Conservation (phyloP, 2,113 vertebrate species). For the Platysteira castanea region DNA sequence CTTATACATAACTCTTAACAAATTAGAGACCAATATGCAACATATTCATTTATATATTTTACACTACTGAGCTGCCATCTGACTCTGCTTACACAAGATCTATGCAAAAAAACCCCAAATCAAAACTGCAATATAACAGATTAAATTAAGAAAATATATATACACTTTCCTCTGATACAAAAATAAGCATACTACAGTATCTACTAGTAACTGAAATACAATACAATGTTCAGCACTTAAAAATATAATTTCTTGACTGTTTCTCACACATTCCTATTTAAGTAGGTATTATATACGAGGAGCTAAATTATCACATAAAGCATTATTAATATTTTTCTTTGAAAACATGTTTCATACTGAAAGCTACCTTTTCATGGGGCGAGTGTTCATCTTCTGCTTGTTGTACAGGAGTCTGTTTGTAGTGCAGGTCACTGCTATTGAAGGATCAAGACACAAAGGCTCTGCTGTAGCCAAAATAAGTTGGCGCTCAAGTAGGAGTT, state of each 20-base stretch:
- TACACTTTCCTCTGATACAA: not conserved
- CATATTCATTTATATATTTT: not conserved
- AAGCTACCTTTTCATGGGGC: conserved; percentile 89
- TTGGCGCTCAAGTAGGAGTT: conserved; percentile 94
- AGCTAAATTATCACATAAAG: not conserved
- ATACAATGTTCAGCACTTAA: not conserved
- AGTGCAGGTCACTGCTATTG: conserved; percentile 92
- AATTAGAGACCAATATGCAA: not conserved
- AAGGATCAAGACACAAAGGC: conserved; percentile 97
- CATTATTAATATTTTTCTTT: not conserved
- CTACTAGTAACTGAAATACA: not conserved
- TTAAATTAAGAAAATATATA: not conserved
- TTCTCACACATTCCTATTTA: not conserved
- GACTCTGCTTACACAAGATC: not conserved
- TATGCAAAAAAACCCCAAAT: not conserved
- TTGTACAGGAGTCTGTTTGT: conserved; percentile 95
- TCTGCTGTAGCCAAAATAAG: conserved; percentile 95
- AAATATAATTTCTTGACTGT: not conserved
- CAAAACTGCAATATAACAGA: not conserved
- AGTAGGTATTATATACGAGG: not conserved
- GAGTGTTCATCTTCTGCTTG: conserved; percentile 97
- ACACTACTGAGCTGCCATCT: not conserved
- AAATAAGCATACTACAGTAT: not conserved
- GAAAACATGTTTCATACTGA: not conserved
- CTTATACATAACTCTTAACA: not conserved